Conservation (phyloP, 92 coral and sea anemone genomes). For the Siderastrea radians region DNA sequence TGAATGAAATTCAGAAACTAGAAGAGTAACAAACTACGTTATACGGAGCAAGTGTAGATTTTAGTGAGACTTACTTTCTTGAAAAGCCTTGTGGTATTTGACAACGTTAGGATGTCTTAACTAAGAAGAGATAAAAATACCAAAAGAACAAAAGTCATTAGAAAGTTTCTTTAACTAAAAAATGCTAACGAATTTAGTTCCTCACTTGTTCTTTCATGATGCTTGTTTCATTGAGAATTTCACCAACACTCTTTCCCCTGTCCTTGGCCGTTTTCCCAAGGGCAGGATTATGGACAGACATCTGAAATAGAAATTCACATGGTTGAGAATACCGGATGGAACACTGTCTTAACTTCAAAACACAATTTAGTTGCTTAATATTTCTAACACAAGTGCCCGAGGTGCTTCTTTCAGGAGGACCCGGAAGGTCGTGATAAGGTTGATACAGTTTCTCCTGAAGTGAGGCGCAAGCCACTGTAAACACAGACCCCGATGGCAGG, state of each 20-base stretch:
- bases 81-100: conserved; percentile 95
- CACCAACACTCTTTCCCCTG: conserved; percentile 94
- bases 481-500: too few relatives aligned
- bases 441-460: too few relatives aligned
- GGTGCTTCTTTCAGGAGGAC: too few relatives aligned
- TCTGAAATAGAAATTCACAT: conserved; percentile 48
- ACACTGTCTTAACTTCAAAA: background rate
- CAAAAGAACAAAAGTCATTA: background rate
- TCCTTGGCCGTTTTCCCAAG: conserved; percentile 98
- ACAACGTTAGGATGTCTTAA: conserved; percentile 97
- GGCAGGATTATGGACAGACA: conserved; percentile 86
- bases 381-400: too few relatives aligned
- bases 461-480: too few relatives aligned
- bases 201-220: conserved; percentile 92
- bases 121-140: conserved; percentile 51
- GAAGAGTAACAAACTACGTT: too few relatives aligned
- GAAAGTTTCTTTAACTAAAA: background rate
- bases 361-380: too few relatives aligned
- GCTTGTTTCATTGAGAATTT: conserved; percentile 92
- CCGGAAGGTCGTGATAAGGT: too few relatives aligned
- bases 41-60: background rate
- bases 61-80: conserved; percentile 81
- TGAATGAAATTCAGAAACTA: too few relatives aligned
- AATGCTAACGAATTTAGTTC: background rate
- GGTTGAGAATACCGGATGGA: background rate